phyloP scores from a whole-genome alignment of 2,797 vertebrate genomes.

The Sebastes dallii region DNA sequence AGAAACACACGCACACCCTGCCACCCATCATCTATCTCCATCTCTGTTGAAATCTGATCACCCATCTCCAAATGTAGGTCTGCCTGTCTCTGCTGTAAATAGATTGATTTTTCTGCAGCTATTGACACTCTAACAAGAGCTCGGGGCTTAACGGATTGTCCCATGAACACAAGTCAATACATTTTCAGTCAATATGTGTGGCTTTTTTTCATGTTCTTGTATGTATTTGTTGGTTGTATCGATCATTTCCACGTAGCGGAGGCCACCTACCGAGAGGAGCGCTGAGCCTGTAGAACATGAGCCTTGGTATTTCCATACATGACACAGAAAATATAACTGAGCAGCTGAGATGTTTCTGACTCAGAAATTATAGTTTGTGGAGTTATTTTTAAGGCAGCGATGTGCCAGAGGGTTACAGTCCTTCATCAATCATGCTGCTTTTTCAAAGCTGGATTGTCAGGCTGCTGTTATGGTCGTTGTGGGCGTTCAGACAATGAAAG shows the following conservation, averaged over 20 bases:
- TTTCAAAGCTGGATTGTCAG: conserved; percentile 11
- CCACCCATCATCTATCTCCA: conserved; percentile 38
- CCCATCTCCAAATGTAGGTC: conserved; percentile 37
- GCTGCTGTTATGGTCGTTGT: neutral
- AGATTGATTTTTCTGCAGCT: conserved; percentile 29
- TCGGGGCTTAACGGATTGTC: conserved; percentile 25
- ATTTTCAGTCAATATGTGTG: conserved; percentile 4
- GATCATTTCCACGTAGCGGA: conserved; percentile 24
- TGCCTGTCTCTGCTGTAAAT: conserved; percentile 45
- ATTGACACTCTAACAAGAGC: conserved; percentile 34
- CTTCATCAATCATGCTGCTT: conserved; percentile 28
- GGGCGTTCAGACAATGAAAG: conserved; percentile 15
- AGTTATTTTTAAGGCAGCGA: conserved; percentile 50
- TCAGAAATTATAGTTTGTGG: conserved; percentile 48
- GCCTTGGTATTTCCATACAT: conserved; percentile 31
- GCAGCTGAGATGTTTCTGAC: conserved; percentile 59
- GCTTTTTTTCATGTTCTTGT: neutral
- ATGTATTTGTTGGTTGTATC: conserved; percentile 8
- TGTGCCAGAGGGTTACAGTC: conserved; percentile 3
- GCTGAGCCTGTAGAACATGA: conserved; percentile 37
- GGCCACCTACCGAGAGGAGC: conserved; percentile 11
- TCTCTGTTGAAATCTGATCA: conserved; percentile 56
- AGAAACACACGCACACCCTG: neutral
- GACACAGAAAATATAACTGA: conserved; percentile 46
- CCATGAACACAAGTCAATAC: conserved; percentile 22